Evolutionary conservation across 2,888 invertebrate genomes (phyloP).

Genomic region (Phengaris arion): DNA sequence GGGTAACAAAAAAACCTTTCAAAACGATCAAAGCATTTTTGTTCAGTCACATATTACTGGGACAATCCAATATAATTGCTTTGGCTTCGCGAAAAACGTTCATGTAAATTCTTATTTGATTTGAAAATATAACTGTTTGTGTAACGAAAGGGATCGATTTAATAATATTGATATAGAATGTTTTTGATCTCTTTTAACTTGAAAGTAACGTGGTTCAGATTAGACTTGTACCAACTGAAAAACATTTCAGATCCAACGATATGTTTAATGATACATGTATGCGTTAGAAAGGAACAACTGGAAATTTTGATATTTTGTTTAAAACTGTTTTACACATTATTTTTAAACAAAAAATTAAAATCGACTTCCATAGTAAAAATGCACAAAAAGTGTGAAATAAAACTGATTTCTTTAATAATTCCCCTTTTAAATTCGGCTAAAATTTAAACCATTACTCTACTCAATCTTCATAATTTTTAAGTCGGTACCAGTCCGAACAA

Average conservation of each 20-base stretch:
- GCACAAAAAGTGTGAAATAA: no score
- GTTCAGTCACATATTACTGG: slow-evolving; percentile 5
- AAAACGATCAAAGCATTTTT: slow-evolving; percentile 6
- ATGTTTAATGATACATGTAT: no score
- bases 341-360: no score
- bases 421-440: no score
- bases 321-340: no score
- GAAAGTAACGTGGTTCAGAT: not conserved
- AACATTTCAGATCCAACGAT: not conserved
- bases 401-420: no score
- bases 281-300: no score
- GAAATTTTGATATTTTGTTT: no score
- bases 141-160: not conserved
- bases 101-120: slow-evolving; percentile 23
- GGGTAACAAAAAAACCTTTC: slow-evolving; percentile 5
- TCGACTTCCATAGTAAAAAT: no score
- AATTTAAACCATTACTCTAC: no score
- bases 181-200: not conserved
- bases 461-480: no score
- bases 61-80: not conserved
- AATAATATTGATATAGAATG: not conserved
- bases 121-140: slow-evolving; percentile 19
- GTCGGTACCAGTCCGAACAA: no score
- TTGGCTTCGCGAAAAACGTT: slow-evolving; percentile 19
- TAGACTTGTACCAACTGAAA: not conserved